These are phyloP conservation scores for Amazona guildingii DNA, from an alignment of 2,113 vertebrate species.

Conservation along the genomic window DNA sequence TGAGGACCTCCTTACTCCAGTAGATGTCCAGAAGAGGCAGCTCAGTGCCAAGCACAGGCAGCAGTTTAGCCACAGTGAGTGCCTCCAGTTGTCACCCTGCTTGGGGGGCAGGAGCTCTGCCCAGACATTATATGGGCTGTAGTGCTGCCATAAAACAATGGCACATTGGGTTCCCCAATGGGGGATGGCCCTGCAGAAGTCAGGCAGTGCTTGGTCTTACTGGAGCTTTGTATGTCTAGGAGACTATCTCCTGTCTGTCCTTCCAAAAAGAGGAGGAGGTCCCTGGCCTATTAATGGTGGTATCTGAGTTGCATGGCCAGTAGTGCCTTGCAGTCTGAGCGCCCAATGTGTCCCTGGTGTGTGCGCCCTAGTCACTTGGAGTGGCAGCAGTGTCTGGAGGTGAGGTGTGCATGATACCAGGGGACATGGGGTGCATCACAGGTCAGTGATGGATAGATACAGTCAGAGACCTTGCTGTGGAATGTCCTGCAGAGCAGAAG, in stretches of 20 bases:
- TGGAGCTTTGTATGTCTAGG: background rate
- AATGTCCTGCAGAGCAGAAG: background rate
- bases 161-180: fast-evolving
- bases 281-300: background rate
- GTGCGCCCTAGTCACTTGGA: fast-evolving
- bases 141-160: background rate
- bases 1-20: background rate
- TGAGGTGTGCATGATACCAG: background rate
- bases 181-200: background rate
- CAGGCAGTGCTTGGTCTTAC: background rate
- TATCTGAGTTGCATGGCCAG: background rate
- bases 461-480: background rate
- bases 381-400: background rate
- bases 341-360: background rate
- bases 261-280: background rate
- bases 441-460: background rate
- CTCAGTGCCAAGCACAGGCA: background rate
- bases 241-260: background rate
- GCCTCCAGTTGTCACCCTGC: background rate
- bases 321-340: too few species aligned
- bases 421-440: background rate
- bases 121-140: background rate
- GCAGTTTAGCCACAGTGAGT: background rate
- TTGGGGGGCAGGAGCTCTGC: background rate
- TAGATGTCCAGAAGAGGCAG: background rate